Conservation (phyloP, 1,140 invertebrate species). For the Heliconius himera region DNA sequence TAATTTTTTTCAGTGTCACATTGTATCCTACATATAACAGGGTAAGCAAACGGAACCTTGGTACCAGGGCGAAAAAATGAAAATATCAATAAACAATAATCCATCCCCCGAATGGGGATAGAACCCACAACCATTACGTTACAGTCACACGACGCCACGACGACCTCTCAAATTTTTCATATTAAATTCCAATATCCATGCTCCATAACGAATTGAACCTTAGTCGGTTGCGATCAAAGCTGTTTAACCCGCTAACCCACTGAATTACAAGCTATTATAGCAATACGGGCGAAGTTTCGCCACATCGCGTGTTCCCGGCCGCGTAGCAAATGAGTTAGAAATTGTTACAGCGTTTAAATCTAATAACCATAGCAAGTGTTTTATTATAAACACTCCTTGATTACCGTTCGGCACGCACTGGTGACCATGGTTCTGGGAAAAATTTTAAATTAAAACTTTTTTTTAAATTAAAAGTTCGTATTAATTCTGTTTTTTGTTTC, state of each 20-base stretch:
- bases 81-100: too few species aligned
- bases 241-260: slow-evolving; percentile 33
- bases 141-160: too few species aligned
- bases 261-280: slow-evolving; percentile 32
- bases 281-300: slow-evolving; percentile 37
- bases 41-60: too few species aligned
- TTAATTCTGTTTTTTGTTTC: neutral
- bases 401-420: slow-evolving; percentile 33
- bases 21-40: too few species aligned
- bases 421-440: slow-evolving; percentile 22
- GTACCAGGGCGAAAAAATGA: too few species aligned
- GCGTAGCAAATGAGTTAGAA: slow-evolving; percentile 43
- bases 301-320: slow-evolving; percentile 39
- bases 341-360: slow-evolving; percentile 40
- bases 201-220: slow-evolving; percentile 9
- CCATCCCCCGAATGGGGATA: too few species aligned
- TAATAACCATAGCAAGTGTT: slow-evolving; percentile 38
- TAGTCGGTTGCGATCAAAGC: slow-evolving; percentile 25
- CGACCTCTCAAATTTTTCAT: neutral
- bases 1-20: too few species aligned
- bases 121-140: too few species aligned
- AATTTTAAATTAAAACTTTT: neutral
- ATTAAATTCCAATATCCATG: slow-evolving; percentile 14
- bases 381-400: slow-evolving; percentile 40
- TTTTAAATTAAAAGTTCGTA: neutral